Evolutionary conservation across 2,113 vertebrate genomes (phyloP).

Genomic region (Ascaphus truei): DNA sequence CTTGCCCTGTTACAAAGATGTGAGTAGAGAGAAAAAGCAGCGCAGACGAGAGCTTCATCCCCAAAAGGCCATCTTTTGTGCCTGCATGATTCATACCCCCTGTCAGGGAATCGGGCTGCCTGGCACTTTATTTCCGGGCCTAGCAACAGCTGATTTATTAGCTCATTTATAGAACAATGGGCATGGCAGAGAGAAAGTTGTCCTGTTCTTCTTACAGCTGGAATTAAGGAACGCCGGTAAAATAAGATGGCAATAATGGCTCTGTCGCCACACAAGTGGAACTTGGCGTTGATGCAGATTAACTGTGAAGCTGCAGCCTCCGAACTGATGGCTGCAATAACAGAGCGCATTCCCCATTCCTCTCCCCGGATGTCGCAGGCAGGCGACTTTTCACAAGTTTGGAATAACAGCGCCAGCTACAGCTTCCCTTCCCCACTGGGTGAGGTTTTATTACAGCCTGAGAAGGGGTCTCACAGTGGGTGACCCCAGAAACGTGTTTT

Average conservation of each 20-base stretch:
- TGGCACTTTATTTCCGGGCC: conserved; percentile 40
- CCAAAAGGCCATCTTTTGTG: conserved; percentile 31
- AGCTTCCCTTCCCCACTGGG: neutral
- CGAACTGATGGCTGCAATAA: neutral
- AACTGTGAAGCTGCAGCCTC: neutral
- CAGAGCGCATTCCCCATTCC: neutral
- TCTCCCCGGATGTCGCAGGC: rapidly evolving
- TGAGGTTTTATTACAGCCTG: no score
- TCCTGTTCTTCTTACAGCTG: neutral
- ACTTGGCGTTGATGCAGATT: neutral
- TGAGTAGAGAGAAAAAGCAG: conserved; percentile 37
- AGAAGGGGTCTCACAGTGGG: no score
- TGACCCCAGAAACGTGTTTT: no score
- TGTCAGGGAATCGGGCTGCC: conserved; percentile 27
- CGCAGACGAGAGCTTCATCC: conserved; percentile 37
- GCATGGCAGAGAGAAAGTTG: neutral
- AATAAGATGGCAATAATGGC: conserved; percentile 3
- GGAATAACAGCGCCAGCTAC: neutral
- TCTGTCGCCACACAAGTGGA: neutral
- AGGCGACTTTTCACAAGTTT: neutral
- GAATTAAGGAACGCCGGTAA: conserved; percentile 17
- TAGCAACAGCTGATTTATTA: conserved; percentile 44
- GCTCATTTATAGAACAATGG: conserved; percentile 43
- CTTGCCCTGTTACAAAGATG: neutral
- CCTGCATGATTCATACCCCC: conserved; percentile 39